Percentiles rank a stretch among this genome's conserved stretches.
Evolutionary conservation across 2,888 invertebrate genomes (phyloP).

Genomic region (Cotesia congregata): DNA sequence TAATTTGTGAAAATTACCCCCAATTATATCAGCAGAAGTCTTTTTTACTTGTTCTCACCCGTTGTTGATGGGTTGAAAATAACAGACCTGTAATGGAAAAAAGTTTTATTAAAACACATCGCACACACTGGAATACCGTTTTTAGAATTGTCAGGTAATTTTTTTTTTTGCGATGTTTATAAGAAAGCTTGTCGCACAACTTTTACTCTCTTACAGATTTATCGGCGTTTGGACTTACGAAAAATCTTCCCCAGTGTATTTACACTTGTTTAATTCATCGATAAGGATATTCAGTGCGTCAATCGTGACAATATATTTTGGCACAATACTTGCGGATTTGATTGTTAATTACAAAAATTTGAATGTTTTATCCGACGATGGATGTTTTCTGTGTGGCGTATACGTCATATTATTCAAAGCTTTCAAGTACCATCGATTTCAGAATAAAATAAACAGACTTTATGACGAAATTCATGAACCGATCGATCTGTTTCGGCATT

Average conservation of each 20-base stretch:
- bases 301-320: background rate
- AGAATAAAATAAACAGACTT: background rate
- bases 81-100: constrained; percentile 51
- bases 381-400: background rate
- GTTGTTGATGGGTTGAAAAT: constrained; percentile 39
- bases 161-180: background rate
- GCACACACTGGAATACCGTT: constrained; percentile 2
- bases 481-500: background rate
- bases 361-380: background rate
- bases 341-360: background rate
- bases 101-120: background rate
- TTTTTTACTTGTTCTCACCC: no score
- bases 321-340: background rate
- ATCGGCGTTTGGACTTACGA: background rate
- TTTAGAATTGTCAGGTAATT: background rate
- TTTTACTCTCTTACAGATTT: background rate
- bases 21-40: no score
- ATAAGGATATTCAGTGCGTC: background rate
- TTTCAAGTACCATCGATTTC: background rate
- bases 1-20: no score
- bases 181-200: background rate
- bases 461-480: background rate
- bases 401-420: background rate
- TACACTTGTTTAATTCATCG: background rate
- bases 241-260: background rate